Evolutionary conservation across 92 coral and sea anemone species (phyloP).

Genomic region (Parazoanthus swiftii): DNA sequence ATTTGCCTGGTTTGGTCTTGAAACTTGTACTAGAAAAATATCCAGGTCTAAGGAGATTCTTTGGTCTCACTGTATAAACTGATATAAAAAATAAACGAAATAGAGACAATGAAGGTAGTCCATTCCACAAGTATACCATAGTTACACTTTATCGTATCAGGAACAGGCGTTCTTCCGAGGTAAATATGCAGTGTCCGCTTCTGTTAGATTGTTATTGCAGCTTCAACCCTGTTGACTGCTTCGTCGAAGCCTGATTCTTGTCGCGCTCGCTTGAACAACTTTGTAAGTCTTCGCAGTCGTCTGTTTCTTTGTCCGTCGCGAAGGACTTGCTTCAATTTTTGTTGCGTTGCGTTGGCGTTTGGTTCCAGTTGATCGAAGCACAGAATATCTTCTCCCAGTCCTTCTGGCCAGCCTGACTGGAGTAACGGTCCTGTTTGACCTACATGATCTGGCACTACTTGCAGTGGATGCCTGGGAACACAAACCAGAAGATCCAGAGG

Average conservation of each 20-base stretch:
- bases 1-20: too few species aligned
- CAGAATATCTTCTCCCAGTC: conserved; percentile 45
- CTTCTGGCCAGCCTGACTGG: conserved; percentile 51
- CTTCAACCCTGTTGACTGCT: conserved; percentile 21
- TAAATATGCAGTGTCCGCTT: not conserved
- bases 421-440: conserved; percentile 36
- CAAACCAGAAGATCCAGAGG: not conserved
- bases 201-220: not conserved
- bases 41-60: too few species aligned
- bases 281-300: conserved; percentile 39
- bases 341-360: conserved; percentile 44
- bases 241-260: conserved; percentile 53
- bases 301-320: conserved; percentile 43
- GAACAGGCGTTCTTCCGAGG: not conserved
- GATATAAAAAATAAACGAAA: too few species aligned
- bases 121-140: too few species aligned
- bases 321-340: conserved; percentile 15
- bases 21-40: too few species aligned
- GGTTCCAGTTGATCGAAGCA: conserved; percentile 29
- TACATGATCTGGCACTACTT: conserved; percentile 29
- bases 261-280: conserved; percentile 57
- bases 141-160: too few species aligned
- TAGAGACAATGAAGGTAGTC: too few species aligned
- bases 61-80: too few species aligned
- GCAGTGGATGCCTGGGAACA: conserved; percentile 21